These are phyloP conservation scores for Drosophila quinaria DNA, from an alignment of 2,888 invertebrate species.

Conservation along the genomic window DNA sequence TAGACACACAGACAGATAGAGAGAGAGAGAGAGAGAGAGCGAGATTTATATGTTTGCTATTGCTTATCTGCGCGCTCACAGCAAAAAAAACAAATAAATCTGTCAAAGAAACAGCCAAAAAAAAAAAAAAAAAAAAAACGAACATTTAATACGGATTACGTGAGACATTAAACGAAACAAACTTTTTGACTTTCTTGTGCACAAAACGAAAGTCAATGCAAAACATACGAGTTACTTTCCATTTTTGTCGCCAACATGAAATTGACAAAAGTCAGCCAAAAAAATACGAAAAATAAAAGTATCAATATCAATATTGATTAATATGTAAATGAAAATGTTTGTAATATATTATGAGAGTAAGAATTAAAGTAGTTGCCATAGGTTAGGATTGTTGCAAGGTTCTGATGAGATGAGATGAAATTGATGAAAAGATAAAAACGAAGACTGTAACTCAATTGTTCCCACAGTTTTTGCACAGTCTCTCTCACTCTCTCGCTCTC, in stretches of 20 bases:
- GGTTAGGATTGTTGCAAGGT: slow-evolving; percentile 6
- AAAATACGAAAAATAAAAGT: not conserved
- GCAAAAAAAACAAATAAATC: slow-evolving; percentile 53
- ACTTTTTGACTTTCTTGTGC: slow-evolving; percentile 45
- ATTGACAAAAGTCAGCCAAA: not conserved
- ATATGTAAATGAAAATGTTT: slow-evolving; percentile 22
- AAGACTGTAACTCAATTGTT: slow-evolving; percentile 8
- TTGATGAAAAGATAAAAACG: not conserved
- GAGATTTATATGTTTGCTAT: slow-evolving; percentile 47
- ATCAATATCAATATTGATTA: slow-evolving; percentile 7
- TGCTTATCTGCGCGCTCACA: slow-evolving; percentile 45
- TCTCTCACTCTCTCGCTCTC: not conserved
- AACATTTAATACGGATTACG: slow-evolving; percentile 59
- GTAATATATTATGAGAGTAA: not conserved
- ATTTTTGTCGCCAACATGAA: slow-evolving; percentile 36
- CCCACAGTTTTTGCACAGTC: slow-evolving; percentile 6
- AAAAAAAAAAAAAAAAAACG: slow-evolving; percentile 22
- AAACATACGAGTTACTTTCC: slow-evolving; percentile 48
- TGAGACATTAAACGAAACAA: slow-evolving; percentile 48
- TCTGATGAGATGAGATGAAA: not conserved
- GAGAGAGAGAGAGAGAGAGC: slow-evolving; percentile 2
- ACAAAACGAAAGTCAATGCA: slow-evolving; percentile 60
- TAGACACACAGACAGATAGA: slow-evolving; percentile 2
- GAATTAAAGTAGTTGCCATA: not conserved
- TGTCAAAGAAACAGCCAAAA: slow-evolving; percentile 40